phyloP scores from a whole-genome alignment of 2,888 invertebrate genomes.

The Heliconius ismenius region DNA sequence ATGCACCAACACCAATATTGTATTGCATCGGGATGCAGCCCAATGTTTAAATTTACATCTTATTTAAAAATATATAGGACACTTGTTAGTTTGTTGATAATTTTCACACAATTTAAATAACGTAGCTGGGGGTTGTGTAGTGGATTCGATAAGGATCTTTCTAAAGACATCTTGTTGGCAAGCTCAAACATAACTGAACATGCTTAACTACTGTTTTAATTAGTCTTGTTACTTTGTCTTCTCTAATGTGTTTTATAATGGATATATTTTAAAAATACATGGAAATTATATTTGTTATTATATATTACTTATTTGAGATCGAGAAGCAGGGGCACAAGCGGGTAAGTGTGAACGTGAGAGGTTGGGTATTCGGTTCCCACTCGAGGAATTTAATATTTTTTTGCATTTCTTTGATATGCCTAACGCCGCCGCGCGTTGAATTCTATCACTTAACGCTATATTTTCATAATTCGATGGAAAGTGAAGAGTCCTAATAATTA shows the following conservation, averaged over 20 bases:
- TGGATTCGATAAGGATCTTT: slow-evolving; percentile 64
- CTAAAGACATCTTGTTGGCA: slow-evolving; percentile 53
- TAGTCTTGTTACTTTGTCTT: slow-evolving; percentile 44
- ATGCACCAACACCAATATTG: slow-evolving; percentile 46
- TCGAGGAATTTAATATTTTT: no score
- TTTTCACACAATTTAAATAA: slow-evolving; percentile 16
- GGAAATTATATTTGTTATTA: not conserved
- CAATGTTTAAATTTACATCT: slow-evolving; percentile 32
- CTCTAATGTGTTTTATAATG: slow-evolving; percentile 14
- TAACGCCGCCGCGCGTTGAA: no score
- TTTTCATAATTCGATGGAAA: no score
- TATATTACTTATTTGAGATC: not conserved
- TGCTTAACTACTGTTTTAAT: slow-evolving; percentile 62
- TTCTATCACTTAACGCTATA: no score
- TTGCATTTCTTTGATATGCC: no score
- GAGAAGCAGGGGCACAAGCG: no score
- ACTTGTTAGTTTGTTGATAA: slow-evolving; percentile 4
- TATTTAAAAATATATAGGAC: slow-evolving; percentile 32
- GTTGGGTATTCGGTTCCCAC: no score
- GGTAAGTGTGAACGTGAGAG: no score
- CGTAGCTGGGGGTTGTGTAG: slow-evolving; percentile 57
- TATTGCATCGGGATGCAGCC: slow-evolving; percentile 29
- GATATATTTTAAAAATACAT: not conserved
- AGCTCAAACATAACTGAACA: slow-evolving; percentile 59
- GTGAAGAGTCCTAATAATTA: no score